A percentile compares a stretch with the other conserved stretches of the same genome.
These are phyloP conservation scores for Drosophila malerkotliana DNA, from an alignment of 1,140 invertebrate species.

Conservation along the genomic window DNA sequence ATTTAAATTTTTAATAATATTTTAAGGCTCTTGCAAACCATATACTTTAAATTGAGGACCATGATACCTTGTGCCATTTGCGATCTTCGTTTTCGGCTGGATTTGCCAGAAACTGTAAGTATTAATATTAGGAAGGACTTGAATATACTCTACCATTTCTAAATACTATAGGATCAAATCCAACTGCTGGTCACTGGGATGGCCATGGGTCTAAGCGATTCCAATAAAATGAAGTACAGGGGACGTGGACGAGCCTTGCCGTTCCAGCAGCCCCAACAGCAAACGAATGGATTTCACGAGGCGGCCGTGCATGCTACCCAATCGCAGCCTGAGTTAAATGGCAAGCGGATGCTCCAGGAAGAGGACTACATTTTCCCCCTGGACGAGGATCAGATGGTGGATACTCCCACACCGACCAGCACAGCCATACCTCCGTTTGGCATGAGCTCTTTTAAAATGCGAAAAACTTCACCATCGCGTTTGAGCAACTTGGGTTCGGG, in stretches of 20 bases:
- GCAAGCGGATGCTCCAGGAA: conserved; percentile 72
- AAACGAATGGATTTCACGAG: conserved; percentile 66
- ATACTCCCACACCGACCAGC: conserved; percentile 72
- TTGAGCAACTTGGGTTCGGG: conserved; percentile 36
- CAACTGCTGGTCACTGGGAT: conserved; percentile 92
- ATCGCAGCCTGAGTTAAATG: conserved; percentile 61
- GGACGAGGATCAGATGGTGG: conserved; percentile 87
- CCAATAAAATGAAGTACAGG: conserved; percentile 84
- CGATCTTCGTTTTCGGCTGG: conserved; percentile 91
- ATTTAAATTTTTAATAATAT: not conserved
- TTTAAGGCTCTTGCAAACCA: conserved; percentile 86
- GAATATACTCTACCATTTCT: too few relatives aligned
- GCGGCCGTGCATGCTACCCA: conserved; percentile 42
- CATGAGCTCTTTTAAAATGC: conserved; percentile 72
- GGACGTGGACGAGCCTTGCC: conserved; percentile 75
- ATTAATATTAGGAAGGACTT: not conserved
- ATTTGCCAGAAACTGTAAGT: conserved; percentile 89
- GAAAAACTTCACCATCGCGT: conserved; percentile 74
- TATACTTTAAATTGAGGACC: conserved; percentile 93
- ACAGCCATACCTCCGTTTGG: conserved; percentile 68
- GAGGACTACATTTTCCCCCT: conserved; percentile 89
- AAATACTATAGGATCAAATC: conserved; percentile 89
- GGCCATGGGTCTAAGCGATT: conserved; percentile 89
- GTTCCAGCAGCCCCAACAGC: conserved; percentile 33
- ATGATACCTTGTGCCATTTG: conserved; percentile 93